A percentile compares a stretch with the other conserved stretches of the same genome.
These are phyloP conservation scores for Furcifer pardalis DNA, from an alignment of 2,797 vertebrate species.

Conservation along the genomic window DNA sequence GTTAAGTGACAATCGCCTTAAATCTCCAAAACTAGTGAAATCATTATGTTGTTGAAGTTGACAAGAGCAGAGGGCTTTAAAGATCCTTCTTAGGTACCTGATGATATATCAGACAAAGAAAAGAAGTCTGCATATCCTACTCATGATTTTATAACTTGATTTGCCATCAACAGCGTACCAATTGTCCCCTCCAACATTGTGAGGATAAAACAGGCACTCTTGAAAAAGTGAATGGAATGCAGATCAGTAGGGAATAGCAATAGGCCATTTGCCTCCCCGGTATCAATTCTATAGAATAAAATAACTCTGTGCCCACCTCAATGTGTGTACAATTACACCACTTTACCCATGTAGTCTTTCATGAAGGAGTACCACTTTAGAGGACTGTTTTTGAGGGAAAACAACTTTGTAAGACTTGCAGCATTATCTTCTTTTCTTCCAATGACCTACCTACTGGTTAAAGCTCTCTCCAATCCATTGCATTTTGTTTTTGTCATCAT, in stretches of 20 bases:
- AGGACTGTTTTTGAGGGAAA: slow-evolving; percentile 31
- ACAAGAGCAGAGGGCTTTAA: slow-evolving; percentile 11
- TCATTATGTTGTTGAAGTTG: slow-evolving; percentile 54
- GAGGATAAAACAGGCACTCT: slow-evolving; percentile 20
- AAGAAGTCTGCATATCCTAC: slow-evolving; percentile 55
- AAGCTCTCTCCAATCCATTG: background rate
- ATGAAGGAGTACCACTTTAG: slow-evolving; percentile 17
- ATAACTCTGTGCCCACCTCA: too few relatives aligned
- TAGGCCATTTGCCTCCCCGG: slow-evolving; percentile 21
- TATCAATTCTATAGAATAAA: background rate
- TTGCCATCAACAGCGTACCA: slow-evolving; percentile 43
- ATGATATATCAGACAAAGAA: slow-evolving; percentile 54
- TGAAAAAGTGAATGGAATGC: slow-evolving; percentile 7
- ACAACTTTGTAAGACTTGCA: slow-evolving; percentile 16
- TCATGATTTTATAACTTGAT: slow-evolving; percentile 60
- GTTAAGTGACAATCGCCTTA: slow-evolving; percentile 25
- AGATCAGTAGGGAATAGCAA: slow-evolving; percentile 40
- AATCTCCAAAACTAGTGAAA: slow-evolving; percentile 28
- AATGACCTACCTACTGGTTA: background rate
- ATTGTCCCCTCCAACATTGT: slow-evolving; percentile 47
- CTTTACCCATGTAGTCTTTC: background rate
- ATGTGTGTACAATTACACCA: background rate
- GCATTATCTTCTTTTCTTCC: slow-evolving; percentile 38
- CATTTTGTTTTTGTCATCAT: background rate
- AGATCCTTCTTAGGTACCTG: slow-evolving; percentile 28